These are phyloP conservation scores for Parelbella ahira DNA, from an alignment of 2,888 invertebrate species.

Conservation along the genomic window DNA sequence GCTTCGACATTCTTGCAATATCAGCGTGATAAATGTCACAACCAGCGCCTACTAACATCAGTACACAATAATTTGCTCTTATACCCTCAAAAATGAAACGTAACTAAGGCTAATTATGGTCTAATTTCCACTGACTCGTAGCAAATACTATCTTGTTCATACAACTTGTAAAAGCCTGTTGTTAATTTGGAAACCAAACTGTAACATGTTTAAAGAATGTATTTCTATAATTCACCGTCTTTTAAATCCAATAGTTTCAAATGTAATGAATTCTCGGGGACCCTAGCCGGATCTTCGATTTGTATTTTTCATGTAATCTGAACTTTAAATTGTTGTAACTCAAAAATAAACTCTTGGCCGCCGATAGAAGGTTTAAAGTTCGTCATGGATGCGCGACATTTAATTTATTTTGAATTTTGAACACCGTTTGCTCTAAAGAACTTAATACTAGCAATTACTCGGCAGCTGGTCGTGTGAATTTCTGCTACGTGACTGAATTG, in stretches of 20 bases:
- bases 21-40: constrained; percentile 3
- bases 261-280: background rate
- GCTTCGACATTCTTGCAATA: constrained; percentile 7
- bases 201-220: no score
- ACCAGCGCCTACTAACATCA: constrained; percentile 1
- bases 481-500: constrained; percentile 19
- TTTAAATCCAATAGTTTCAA: no score
- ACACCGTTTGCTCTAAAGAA: constrained; percentile 7
- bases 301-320: background rate
- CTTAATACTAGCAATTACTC: constrained; percentile 24
- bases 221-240: no score
- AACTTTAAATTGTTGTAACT: background rate
- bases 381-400: background rate
- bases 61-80: background rate
- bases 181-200: constrained; percentile 4
- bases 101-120: background rate
- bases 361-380: constrained; percentile 5
- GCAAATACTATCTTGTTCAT: constrained; percentile 1
- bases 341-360: background rate
- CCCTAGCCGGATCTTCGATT: background rate
- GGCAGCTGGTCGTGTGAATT: constrained; percentile 19
- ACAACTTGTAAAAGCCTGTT: constrained; percentile 1
- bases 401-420: constrained; percentile 3
- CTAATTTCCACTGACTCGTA: background rate
- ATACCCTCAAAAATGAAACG: constrained; percentile 1